A percentile compares a stretch with the other conserved stretches of the same genome.
These are phyloP conservation scores for Yponomeuta sedellus DNA, from an alignment of 2,888 invertebrate species.

Conservation along the genomic window DNA sequence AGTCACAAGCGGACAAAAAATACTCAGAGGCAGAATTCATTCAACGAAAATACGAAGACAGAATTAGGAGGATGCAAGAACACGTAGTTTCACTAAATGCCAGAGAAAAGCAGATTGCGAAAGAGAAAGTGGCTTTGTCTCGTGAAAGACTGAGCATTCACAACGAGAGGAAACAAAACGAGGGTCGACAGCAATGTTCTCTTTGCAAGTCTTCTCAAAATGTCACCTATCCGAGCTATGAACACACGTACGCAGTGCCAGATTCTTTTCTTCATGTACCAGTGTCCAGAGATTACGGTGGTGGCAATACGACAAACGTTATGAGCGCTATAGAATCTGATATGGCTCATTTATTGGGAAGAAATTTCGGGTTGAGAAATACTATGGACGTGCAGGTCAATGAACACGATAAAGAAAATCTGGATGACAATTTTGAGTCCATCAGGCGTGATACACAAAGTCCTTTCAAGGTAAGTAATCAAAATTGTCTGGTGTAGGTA, in stretches of 20 bases:
- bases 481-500: background rate
- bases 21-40: constrained; percentile 73
- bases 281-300: constrained; percentile 48
- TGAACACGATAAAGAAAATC: constrained; percentile 9
- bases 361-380: constrained; percentile 42
- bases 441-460: background rate
- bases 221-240: constrained; percentile 33
- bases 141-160: constrained; percentile 76
- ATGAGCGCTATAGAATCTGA: constrained; percentile 57
- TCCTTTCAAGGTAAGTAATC: constrained; percentile 36
- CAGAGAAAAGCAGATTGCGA: constrained; percentile 78
- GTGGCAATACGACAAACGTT: constrained; percentile 40
- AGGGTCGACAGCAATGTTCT: constrained; percentile 57
- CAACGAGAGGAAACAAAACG: constrained; percentile 69
- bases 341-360: constrained; percentile 55
- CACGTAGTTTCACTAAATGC: constrained; percentile 71
- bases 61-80: constrained; percentile 74
- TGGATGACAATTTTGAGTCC: background rate
- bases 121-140: constrained; percentile 77
- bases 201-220: constrained; percentile 55
- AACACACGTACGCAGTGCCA: constrained; percentile 37
- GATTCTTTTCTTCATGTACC: constrained; percentile 42
- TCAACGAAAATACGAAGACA: constrained; percentile 74
- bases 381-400: constrained; percentile 18
- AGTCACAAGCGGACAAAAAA: constrained; percentile 75